Evolutionary conservation across 1,140 invertebrate genomes (phyloP).

Genomic region (Triops cancriformis): DNA sequence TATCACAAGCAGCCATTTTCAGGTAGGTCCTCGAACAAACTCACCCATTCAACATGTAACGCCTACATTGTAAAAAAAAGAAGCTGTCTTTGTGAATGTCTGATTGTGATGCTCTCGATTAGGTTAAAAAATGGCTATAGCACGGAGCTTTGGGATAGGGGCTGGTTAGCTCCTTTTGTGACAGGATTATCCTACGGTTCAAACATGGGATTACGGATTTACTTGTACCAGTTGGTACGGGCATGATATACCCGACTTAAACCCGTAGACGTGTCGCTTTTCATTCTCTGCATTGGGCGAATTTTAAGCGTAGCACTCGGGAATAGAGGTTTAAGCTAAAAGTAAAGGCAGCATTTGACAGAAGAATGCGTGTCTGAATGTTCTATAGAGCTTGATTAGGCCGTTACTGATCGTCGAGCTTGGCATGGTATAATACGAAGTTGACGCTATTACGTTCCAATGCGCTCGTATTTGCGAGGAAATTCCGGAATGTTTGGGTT

Average conservation of each 20-base stretch:
- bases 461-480: no score
- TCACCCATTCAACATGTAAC: slow-evolving; percentile 2
- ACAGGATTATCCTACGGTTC: background rate
- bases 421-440: background rate
- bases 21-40: slow-evolving; percentile 1
- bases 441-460: no score
- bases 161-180: background rate
- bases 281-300: background rate
- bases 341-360: background rate
- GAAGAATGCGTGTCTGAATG: slow-evolving; percentile 1
- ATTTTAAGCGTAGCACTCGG: background rate
- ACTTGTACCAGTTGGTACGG: background rate
- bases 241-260: background rate
- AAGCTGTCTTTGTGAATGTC: background rate
- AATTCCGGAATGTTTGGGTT: no score
- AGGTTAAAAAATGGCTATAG: slow-evolving; percentile 3
- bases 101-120: slow-evolving; percentile 9
- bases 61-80: background rate
- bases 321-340: background rate
- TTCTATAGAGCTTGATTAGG: background rate
- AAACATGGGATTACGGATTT: slow-evolving; percentile 10
- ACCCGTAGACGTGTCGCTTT: background rate
- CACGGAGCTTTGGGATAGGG: background rate
- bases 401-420: background rate
- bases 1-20: background rate